A percentile compares a stretch with the other conserved stretches of the same genome.
These are phyloP conservation scores for Magallana angulata DNA, from an alignment of 1,140 invertebrate genomes.

Conservation along the genomic window DNA sequence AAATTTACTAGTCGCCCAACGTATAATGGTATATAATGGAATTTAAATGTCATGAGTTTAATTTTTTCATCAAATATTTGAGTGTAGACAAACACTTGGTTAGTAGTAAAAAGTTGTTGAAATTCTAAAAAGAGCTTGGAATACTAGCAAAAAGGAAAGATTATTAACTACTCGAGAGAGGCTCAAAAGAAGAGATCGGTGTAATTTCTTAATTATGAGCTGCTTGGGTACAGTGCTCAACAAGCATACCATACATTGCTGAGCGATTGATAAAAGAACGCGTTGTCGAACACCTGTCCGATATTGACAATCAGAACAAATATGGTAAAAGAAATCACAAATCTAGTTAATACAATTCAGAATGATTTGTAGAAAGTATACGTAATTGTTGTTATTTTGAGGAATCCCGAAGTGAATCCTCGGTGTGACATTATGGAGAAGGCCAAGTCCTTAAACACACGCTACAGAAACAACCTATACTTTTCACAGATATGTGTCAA, in stretches of 20 bases:
- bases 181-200: not conserved
- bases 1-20: not conserved
- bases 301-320: not conserved
- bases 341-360: not conserved
- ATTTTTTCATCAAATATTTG: slow-evolving; percentile 25
- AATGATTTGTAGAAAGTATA: not conserved
- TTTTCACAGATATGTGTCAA: not conserved
- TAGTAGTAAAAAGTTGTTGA: not conserved
- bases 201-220: not conserved
- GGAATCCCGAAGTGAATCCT: not conserved
- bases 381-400: not conserved
- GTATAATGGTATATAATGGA: not conserved
- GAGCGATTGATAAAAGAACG: not conserved
- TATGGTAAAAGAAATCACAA: not conserved
- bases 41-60: slow-evolving; percentile 28
- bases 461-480: not conserved
- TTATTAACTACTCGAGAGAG: slow-evolving; percentile 6
- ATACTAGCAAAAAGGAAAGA: not conserved
- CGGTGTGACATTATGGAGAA: not conserved
- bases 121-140: not conserved
- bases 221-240: not conserved
- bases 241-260: not conserved
- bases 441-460: not conserved
- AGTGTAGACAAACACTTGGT: slow-evolving; percentile 13
- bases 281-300: not conserved